Conservation (phyloP, 1,140 invertebrate genomes). For the Apis florea region DNA sequence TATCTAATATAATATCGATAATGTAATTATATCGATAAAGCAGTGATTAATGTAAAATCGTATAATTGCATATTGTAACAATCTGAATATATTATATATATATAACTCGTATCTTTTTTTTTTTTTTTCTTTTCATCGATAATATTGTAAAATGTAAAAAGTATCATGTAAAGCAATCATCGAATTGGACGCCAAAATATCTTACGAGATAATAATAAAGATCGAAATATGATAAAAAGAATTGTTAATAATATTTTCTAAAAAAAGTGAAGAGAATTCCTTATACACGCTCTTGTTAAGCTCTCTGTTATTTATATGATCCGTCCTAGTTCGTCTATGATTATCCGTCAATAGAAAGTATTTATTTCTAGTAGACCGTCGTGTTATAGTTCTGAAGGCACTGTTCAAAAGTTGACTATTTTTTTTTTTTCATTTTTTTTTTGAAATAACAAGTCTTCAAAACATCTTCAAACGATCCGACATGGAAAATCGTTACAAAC, state of each 20-base stretch:
- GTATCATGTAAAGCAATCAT: constrained; percentile 50
- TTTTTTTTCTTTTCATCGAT: not conserved
- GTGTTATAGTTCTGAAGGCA: constrained; percentile 78
- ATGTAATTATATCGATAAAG: constrained; percentile 39
- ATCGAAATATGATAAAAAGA: constrained; percentile 27
- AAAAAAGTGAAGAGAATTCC: constrained; percentile 48
- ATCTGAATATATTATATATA: constrained; percentile 50
- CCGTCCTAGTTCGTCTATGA: constrained; percentile 64
- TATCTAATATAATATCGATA: constrained; percentile 50
- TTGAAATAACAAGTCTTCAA: constrained; percentile 61
- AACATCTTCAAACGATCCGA: constrained; percentile 56
- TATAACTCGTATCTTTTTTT: constrained; percentile 40
- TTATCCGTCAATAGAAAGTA: constrained; percentile 64
- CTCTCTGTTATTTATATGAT: constrained; percentile 62
- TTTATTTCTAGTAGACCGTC: constrained; percentile 74
- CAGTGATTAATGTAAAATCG: constrained; percentile 41
- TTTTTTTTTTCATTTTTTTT: constrained; percentile 38
- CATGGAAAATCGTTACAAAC: constrained; percentile 70
- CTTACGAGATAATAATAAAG: constrained; percentile 40
- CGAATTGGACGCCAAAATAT: constrained; percentile 49
- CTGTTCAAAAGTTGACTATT: constrained; percentile 72
- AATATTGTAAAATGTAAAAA: constrained; percentile 57
- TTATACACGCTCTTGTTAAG: constrained; percentile 51
- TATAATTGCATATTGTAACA: constrained; percentile 53
- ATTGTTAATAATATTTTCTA: constrained; percentile 20